Conservation (phyloP, 2,797 vertebrate genomes). For the Petrocephalus sullivani region DNA sequence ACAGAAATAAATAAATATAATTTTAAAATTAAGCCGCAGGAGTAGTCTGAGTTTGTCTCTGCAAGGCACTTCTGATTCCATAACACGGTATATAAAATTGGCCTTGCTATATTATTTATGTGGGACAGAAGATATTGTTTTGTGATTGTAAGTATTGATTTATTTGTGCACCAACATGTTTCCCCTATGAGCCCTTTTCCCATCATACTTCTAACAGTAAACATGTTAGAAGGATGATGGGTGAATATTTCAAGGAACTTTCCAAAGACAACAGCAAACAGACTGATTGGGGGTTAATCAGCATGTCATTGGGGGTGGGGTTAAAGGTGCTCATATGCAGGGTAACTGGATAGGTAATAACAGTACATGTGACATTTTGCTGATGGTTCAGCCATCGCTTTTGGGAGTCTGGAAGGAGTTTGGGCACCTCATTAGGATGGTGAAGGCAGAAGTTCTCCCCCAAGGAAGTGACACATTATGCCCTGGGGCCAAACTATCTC, state of each 20-base stretch:
- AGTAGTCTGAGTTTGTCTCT: not conserved
- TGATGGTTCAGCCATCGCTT: not conserved
- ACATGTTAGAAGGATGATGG: not conserved
- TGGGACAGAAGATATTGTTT: not conserved
- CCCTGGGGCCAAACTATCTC: not conserved
- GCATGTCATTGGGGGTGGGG: not conserved
- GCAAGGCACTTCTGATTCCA: not conserved
- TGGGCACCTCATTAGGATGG: not conserved
- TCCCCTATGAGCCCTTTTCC: not conserved
- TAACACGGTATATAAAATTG: not conserved
- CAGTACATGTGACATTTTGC: not conserved
- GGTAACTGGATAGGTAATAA: not conserved
- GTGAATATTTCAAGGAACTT: not conserved
- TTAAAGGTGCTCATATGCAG: not conserved
- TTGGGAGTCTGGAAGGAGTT: not conserved
- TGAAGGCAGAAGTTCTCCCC: not conserved
- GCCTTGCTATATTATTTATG: not conserved
- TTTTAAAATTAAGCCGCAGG: not conserved
- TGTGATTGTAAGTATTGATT: not conserved
- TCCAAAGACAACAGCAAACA: not conserved
- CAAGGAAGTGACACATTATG: not conserved
- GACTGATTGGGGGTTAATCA: not conserved
- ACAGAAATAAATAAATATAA: not conserved
- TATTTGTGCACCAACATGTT: not conserved
- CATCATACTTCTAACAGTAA: not conserved